A percentile compares a stretch with the other conserved stretches of the same genome.
phyloP scores from a whole-genome alignment of 2,113 vertebrate genomes.

The Pterophyllum scalare region DNA sequence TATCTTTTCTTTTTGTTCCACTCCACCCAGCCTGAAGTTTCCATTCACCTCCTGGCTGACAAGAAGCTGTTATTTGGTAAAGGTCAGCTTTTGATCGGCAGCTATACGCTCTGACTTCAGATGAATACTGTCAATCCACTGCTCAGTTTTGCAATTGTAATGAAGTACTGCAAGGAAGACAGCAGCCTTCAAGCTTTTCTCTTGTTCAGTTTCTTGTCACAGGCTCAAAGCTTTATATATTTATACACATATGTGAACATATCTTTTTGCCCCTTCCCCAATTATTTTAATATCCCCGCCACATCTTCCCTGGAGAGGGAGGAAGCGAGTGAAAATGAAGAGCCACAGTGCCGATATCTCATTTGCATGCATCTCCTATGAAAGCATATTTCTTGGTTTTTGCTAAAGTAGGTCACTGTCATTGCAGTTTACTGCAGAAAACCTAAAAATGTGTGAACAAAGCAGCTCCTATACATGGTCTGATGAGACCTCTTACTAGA shows the following conservation, averaged over 20 bases:
- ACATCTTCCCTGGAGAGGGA: conserved; percentile 9
- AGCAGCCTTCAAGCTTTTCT: background rate
- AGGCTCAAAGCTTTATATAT: background rate
- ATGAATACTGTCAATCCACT: conserved; percentile 12
- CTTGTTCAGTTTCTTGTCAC: conserved; percentile 10
- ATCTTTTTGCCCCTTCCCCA: conserved; percentile 11
- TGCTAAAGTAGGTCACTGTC: conserved; percentile 62
- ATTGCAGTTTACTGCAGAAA: conserved; percentile 10
- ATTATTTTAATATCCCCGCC: conserved; percentile 45
- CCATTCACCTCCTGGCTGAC: background rate
- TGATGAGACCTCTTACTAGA: background rate
- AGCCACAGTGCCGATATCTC: conserved; percentile 26
- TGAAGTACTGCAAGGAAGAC: conserved; percentile 14
- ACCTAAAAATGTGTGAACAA: background rate
- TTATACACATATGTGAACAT: background rate
- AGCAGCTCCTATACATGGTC: background rate
- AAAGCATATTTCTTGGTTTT: background rate
- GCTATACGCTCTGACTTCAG: background rate
- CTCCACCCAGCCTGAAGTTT: background rate
- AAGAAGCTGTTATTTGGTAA: conserved; percentile 7
- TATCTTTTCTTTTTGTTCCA: background rate
- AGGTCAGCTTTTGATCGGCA: conserved; percentile 43
- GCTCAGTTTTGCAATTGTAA: conserved; percentile 25
- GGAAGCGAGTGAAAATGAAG: conserved; percentile 7
- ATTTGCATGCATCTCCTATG: conserved; percentile 35